Percentiles rank a stretch among this genome's conserved stretches.
Evolutionary conservation across 2,888 invertebrate species (phyloP).

Genomic region (Calliscelio sp.): DNA sequence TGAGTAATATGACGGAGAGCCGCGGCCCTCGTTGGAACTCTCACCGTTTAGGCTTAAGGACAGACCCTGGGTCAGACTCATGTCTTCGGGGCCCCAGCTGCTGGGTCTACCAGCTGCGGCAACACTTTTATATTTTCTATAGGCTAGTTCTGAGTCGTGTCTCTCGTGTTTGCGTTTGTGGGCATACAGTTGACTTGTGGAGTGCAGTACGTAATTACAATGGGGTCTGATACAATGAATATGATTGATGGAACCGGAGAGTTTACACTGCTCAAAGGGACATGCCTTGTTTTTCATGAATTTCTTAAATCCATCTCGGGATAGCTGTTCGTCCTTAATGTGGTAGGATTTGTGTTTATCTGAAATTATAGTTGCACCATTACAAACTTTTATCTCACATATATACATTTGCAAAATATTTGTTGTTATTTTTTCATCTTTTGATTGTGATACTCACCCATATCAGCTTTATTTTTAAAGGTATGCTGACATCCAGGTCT

Average conservation of each 20-base stretch:
- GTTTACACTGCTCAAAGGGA: conserved; percentile 96
- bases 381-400: too few relatives aligned
- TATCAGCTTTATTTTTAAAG: conserved; percentile 99
- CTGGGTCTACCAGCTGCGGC: conserved; percentile 84
- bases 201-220: conserved; percentile 98
- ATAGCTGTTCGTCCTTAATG: conserved; percentile 98
- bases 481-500: conserved; percentile 96
- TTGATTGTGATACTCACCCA: conserved; percentile 91
- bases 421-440: too few relatives aligned
- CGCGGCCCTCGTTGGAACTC: conserved; percentile 87
- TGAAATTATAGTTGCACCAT: conserved; percentile 87
- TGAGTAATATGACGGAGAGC: conserved; percentile 87
- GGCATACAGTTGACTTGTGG: conserved; percentile 98
- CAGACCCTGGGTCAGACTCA: conserved; percentile 80
- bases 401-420: too few relatives aligned
- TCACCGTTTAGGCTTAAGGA: conserved; percentile 86
- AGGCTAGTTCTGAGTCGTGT: conserved; percentile 95
- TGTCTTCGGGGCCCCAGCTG: conserved; percentile 83
- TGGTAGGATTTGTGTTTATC: conserved; percentile 99
- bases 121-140: conserved; percentile 87
- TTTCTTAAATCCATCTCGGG: conserved; percentile 98
- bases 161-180: conserved; percentile 99
- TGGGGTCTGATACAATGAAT: conserved; percentile 98
- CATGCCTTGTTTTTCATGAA: conserved; percentile 99
- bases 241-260: conserved; percentile 98